phyloP scores from a whole-genome alignment of 2,888 invertebrate genomes.

The Boloria selene region DNA sequence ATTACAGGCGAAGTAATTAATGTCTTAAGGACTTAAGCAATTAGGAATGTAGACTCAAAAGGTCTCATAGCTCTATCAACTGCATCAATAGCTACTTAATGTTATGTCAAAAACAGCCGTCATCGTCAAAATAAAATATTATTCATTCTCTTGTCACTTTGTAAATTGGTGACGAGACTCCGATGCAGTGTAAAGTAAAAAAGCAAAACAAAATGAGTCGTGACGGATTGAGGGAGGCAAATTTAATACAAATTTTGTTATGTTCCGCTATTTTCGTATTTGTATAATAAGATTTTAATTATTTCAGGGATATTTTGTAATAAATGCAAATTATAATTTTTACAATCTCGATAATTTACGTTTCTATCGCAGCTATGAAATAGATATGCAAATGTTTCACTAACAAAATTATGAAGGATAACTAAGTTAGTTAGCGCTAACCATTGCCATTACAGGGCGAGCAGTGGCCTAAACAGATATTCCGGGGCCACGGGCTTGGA shows the following conservation, averaged over 20 bases:
- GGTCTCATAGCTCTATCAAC: not conserved
- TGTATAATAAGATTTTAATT: constrained; percentile 6
- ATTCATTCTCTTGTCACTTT: constrained; percentile 67
- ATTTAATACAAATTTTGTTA: constrained; percentile 28
- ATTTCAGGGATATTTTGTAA: not conserved
- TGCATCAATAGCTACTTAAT: constrained; percentile 12
- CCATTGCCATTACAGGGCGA: constrained; percentile 74
- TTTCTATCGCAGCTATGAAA: constrained; percentile 41
- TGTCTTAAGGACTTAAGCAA: no score
- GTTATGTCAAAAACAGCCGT: constrained; percentile 49
- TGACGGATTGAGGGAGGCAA: constrained; percentile 37
- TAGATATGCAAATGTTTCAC: constrained; percentile 55
- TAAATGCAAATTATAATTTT: not conserved
- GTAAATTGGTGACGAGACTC: constrained; percentile 62
- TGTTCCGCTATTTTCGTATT: constrained; percentile 4
- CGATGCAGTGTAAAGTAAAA: constrained; percentile 35
- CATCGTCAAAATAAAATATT: constrained; percentile 63
- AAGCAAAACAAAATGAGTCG: constrained; percentile 41
- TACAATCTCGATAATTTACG: no score
- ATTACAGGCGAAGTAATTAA: not conserved
- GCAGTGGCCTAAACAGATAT: constrained; percentile 81
- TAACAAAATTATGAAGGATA: constrained; percentile 62
- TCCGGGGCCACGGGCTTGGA: constrained; percentile 77
- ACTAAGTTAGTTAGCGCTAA: constrained; percentile 69
- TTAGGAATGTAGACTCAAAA: no score